Evolutionary conservation across 1,140 invertebrate genomes (phyloP).

Genomic region (Bombus fervidus): DNA sequence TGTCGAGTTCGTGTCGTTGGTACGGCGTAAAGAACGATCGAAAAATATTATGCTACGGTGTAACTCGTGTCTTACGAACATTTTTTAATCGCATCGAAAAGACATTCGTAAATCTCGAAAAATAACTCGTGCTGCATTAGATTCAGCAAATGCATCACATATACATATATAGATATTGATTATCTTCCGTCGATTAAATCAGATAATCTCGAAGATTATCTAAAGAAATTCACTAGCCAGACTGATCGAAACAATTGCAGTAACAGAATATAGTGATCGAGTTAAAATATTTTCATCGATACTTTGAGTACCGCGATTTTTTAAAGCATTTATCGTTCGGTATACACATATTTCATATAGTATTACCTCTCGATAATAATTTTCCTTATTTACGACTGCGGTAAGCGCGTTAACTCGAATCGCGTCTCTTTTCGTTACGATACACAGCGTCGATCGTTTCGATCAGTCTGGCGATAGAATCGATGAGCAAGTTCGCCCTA

Average conservation of each 20-base stretch:
- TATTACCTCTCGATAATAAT: neutral
- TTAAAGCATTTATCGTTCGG: neutral
- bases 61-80: slow-evolving; percentile 9
- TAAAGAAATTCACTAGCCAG: neutral
- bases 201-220: slow-evolving; percentile 8
- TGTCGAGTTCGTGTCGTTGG: neutral
- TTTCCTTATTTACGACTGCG: neutral
- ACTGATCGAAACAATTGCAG: neutral
- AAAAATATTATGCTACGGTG: slow-evolving; percentile 37
- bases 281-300: neutral
- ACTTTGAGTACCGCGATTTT: neutral
- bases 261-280: neutral
- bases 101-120: slow-evolving; percentile 9
- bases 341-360: neutral
- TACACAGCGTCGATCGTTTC: neutral
- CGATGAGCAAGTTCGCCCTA: neutral
- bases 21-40: slow-evolving; percentile 22
- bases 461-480: neutral
- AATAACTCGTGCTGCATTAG: neutral
- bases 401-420: neutral
- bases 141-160: neutral
- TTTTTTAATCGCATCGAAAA: neutral
- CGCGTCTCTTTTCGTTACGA: too few relatives aligned
- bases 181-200: neutral
- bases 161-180: slow-evolving; percentile 16